A percentile compares a stretch with the other conserved stretches of the same genome.
Conservation (phyloP, 2,797 vertebrate species). For the Fratercula arctica region DNA sequence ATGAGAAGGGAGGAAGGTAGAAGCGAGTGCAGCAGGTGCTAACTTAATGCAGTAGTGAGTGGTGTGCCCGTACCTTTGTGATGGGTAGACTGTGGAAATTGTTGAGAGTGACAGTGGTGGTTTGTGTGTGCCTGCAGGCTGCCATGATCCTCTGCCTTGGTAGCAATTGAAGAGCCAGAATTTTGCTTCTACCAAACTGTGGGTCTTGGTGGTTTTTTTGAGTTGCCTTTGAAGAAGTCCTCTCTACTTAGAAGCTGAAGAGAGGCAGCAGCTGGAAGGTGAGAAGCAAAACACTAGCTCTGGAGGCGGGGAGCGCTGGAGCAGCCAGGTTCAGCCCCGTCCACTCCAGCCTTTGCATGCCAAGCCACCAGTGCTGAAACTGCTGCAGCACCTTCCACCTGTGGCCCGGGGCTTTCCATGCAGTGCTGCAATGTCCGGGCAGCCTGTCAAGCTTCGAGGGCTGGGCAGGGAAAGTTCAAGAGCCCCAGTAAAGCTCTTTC, state of each 20-base stretch:
- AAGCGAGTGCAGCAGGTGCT: background rate
- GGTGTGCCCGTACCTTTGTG: accelerated
- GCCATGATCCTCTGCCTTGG: background rate
- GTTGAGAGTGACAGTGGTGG: background rate
- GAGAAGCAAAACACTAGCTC: background rate
- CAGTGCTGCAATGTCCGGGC: background rate
- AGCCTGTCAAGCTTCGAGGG: background rate
- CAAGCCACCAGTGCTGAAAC: background rate
- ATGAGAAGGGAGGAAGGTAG: background rate
- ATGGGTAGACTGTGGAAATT: background rate
- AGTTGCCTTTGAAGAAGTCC: background rate
- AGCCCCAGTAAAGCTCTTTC: background rate
- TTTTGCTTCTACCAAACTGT: background rate
- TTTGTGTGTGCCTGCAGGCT: background rate
- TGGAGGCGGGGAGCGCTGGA: background rate
- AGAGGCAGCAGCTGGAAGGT: background rate
- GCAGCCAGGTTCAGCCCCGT: background rate
- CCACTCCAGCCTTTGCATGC: background rate
- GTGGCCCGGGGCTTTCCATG: background rate
- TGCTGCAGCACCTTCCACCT: background rate
- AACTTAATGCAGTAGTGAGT: background rate
- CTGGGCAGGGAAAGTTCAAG: background rate
- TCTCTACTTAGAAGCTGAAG: background rate
- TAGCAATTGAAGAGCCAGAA: background rate
- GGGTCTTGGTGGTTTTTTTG: background rate